Evolutionary conservation across 2,113 vertebrate genomes (phyloP), one percentile per base, ranked within the genome.

Genomic region (Poecilia latipinna): DNA sequence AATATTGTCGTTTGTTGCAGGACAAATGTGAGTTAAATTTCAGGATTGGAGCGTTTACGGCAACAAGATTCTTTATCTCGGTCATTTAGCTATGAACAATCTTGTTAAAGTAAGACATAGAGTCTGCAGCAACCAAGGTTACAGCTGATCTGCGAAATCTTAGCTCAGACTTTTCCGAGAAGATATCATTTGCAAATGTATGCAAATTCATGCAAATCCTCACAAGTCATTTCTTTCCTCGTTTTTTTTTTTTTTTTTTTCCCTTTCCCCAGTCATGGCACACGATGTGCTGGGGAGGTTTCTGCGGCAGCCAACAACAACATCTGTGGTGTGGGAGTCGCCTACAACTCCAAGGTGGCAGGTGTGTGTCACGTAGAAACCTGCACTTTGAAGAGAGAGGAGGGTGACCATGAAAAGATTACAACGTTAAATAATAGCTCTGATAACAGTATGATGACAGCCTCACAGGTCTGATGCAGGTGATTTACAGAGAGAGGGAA

Each of bases 291-390:
- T 0, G 98, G 98, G 72, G 98, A 99, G 90, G 98, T 99, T 68
- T 99, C 98, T 67, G 98, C 98, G 0, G 96, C 96, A 29, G 97
- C 98, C 87, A 98, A 99, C 93, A 99, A 99, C 93, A 97, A 99
- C 88, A 98, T 99, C 90, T 99, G 98, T 31, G 98, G 98, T 0
- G 97, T 99, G 60, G 98, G 98, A 66, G 98, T 99, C 26, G 98
- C 98, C 0, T 99, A 98, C 91, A 97, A 96, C 90, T 99, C 98
- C 77, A 97, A 97, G 88, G 98, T 99, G 63, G 97, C 98, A 95
- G 98, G 98, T 99, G 94, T 0, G 90, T 88, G 83, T 86, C 82
- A 83, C 19, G 28, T 72, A 75, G 33, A 57, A 65, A 72, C 62
- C 61, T 61, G 48, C 68, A 66, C 37, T 63, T 68, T 57, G 54